A percentile compares a stretch with the other conserved stretches of the same genome.
phyloP scores from a whole-genome alignment of 2,113 vertebrate species.

The Calidris pygmaea region DNA sequence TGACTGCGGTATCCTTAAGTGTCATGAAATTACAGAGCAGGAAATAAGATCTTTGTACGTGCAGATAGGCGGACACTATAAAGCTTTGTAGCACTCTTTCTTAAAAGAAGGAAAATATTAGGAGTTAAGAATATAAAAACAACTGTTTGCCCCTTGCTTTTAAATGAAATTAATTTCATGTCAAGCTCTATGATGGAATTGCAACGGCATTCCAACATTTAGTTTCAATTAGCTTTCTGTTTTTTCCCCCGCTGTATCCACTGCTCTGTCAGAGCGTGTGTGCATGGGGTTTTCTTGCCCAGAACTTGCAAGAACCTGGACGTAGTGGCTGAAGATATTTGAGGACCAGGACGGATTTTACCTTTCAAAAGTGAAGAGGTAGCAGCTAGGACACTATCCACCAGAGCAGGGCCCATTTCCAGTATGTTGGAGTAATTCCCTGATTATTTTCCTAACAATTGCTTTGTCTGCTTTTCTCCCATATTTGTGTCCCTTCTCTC shows the following conservation, averaged over 20 bases:
- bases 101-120: not conserved
- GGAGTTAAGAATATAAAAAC: not conserved
- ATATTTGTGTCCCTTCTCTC: not conserved
- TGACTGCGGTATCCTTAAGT: not conserved
- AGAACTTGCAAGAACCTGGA: not conserved
- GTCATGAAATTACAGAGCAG: not conserved
- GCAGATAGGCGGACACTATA: not conserved
- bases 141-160: not conserved
- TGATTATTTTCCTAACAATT: not conserved
- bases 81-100: not conserved
- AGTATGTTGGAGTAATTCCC: not conserved
- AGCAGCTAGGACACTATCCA: not conserved
- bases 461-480: not conserved
- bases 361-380: not conserved
- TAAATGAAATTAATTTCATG: not conserved
- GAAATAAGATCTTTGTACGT: not conserved
- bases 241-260: not conserved
- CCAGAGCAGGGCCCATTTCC: not conserved
- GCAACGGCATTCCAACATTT: not conserved
- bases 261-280: not conserved
- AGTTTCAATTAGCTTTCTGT: not conserved
- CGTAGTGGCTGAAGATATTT: not conserved
- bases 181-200: not conserved
- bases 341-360: not conserved
- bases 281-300: not conserved